phyloP scores from a whole-genome alignment of 1,140 invertebrate genomes.

The Euwallacea fornicatus region DNA sequence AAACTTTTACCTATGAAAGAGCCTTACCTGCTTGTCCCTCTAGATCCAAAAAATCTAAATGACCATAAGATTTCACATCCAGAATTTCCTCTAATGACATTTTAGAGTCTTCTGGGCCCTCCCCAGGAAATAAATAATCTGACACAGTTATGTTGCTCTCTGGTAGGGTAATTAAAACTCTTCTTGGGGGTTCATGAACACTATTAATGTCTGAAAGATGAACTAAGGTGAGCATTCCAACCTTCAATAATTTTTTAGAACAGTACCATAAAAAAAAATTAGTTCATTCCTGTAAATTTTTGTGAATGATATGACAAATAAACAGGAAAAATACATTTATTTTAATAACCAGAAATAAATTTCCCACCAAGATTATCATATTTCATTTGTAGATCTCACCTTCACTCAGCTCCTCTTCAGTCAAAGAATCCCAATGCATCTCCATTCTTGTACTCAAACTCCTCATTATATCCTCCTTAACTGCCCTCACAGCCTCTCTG shows the following conservation, averaged over 20 bases:
- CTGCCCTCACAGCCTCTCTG: slow-evolving; percentile 64
- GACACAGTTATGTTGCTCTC: slow-evolving; percentile 69
- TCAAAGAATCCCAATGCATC: slow-evolving; percentile 82
- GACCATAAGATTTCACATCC: slow-evolving; percentile 68
- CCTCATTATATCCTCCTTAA: slow-evolving; percentile 77
- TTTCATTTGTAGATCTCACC: slow-evolving; percentile 27
- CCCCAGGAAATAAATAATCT: slow-evolving; percentile 84
- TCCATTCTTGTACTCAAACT: slow-evolving; percentile 77
- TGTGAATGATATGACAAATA: background rate
- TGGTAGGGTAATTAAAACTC: slow-evolving; percentile 71
- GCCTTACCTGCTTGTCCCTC: slow-evolving; percentile 62
- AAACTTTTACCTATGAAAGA: background rate
- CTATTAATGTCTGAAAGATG: slow-evolving; percentile 63
- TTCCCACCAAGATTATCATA: background rate
- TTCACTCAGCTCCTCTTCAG: slow-evolving; percentile 64
- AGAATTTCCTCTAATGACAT: slow-evolving; percentile 73
- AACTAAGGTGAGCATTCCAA: background rate
- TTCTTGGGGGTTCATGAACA: slow-evolving; percentile 76
- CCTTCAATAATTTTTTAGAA: background rate
- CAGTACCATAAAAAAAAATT: too few relatives aligned
- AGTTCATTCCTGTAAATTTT: too few relatives aligned
- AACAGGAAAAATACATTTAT: background rate
- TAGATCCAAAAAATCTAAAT: slow-evolving; percentile 66
- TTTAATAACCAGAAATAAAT: too few relatives aligned
- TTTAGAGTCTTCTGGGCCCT: slow-evolving; percentile 73